phyloP scores from a whole-genome alignment of 2,888 invertebrate genomes.

The Lithophane semibrunnea region DNA sequence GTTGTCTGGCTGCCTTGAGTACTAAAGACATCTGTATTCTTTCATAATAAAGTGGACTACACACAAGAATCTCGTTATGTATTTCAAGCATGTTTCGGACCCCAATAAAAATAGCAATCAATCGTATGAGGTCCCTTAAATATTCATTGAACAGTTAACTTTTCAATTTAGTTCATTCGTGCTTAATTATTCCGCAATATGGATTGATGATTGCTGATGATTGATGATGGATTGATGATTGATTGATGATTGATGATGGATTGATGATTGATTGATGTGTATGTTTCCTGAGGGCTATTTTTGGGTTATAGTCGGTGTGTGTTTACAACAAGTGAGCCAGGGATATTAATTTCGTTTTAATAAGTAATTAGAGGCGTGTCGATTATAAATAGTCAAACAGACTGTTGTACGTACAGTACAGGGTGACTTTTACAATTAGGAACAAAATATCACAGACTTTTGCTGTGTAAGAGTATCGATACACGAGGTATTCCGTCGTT shows the following conservation, averaged over 20 bases:
- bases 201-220: slow-evolving; percentile 21
- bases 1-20: slow-evolving; percentile 14
- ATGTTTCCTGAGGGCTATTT: slow-evolving; percentile 4
- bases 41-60: slow-evolving; percentile 20
- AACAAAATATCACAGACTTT: slow-evolving; percentile 1
- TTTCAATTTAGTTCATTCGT: slow-evolving; percentile 42
- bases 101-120: slow-evolving; percentile 43
- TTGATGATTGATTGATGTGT: slow-evolving; percentile 12
- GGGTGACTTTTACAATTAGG: slow-evolving; percentile 11
- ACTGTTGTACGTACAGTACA: not conserved
- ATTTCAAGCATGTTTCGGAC: slow-evolving; percentile 28
- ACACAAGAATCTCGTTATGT: slow-evolving; percentile 5
- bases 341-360: slow-evolving; percentile 10
- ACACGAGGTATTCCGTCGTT: not conserved
- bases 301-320: not conserved
- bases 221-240: slow-evolving; percentile 21
- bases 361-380: slow-evolving; percentile 17
- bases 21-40: slow-evolving; percentile 35
- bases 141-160: slow-evolving; percentile 50
- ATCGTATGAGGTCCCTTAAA: slow-evolving; percentile 23
- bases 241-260: no score
- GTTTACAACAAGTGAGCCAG: not conserved
- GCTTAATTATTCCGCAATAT: slow-evolving; percentile 40
- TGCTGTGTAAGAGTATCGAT: slow-evolving; percentile 19
- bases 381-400: slow-evolving; percentile 10